These are phyloP conservation scores for Pseudomyrmex flavicornis DNA, from an alignment of 1,140 invertebrate genomes.

Conservation along the genomic window DNA sequence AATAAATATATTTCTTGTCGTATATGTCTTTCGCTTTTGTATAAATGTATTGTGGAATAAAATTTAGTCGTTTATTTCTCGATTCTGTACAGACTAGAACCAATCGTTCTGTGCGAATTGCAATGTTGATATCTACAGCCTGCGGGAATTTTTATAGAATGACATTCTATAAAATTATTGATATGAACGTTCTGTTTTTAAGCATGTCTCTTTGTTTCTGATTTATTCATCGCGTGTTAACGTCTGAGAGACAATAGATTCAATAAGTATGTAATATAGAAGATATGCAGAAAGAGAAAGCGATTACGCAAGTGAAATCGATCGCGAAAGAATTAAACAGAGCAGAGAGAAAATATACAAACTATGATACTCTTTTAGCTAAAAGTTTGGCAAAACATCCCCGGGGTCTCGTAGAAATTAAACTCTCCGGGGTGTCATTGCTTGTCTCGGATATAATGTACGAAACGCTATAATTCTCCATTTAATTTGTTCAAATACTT, in stretches of 20 bases:
- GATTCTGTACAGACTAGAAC: no score
- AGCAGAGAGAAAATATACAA: slow-evolving; percentile 25
- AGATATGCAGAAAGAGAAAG: not conserved
- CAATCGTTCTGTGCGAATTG: no score
- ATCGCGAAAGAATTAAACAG: slow-evolving; percentile 12
- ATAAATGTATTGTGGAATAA: no score
- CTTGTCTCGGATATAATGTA: slow-evolving; percentile 20
- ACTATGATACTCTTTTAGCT: not conserved
- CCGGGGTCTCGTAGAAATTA: slow-evolving; percentile 31
- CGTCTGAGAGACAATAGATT: not conserved
- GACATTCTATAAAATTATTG: no score
- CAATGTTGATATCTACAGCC: no score
- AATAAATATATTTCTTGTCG: slow-evolving; percentile 21
- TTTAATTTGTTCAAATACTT: slow-evolving; percentile 37
- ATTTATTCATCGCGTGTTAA: slow-evolving; percentile 42
- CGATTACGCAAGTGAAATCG: slow-evolving; percentile 20
- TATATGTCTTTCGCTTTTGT: not conserved
- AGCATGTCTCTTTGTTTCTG: not conserved
- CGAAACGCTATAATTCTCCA: slow-evolving; percentile 10
- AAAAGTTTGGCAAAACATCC: slow-evolving; percentile 39
- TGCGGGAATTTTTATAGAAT: no score
- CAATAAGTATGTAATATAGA: slow-evolving; percentile 35
- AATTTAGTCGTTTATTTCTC: no score
- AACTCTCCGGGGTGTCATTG: slow-evolving; percentile 34
- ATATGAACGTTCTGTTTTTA: no score